Percentiles rank a stretch among this genome's conserved stretches.
These are phyloP conservation scores for Philereme transversata DNA, from an alignment of 2,888 invertebrate genomes.

Conservation along the genomic window DNA sequence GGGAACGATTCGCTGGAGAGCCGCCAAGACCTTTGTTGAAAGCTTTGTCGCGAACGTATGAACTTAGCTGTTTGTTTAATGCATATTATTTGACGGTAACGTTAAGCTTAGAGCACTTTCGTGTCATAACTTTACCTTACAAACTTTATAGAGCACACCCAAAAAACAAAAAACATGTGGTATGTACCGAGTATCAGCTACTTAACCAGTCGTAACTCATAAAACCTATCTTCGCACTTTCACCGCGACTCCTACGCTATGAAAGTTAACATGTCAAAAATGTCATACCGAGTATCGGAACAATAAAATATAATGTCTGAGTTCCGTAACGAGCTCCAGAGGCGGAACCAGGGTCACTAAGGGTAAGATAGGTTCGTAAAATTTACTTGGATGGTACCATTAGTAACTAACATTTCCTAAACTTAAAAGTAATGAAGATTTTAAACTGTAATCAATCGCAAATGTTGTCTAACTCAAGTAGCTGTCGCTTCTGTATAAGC, in stretches of 20 bases:
- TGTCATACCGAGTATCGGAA: constrained; percentile 39
- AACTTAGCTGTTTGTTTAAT: constrained; percentile 43
- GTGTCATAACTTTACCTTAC: not conserved
- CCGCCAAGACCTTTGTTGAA: constrained; percentile 71
- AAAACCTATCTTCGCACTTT: constrained; percentile 33
- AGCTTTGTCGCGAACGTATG: constrained; percentile 57
- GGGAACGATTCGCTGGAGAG: constrained; percentile 59
- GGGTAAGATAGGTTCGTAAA: too few relatives aligned
- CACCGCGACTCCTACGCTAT: constrained; percentile 20
- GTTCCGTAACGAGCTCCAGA: constrained; percentile 43
- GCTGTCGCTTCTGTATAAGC: too few relatives aligned
- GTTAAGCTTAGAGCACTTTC: constrained; percentile 6
- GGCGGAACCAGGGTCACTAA: constrained; percentile 6
- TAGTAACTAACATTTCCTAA: too few relatives aligned
- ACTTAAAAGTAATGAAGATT: too few relatives aligned
- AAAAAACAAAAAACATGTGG: not conserved
- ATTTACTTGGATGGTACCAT: too few relatives aligned
- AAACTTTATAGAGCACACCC: not conserved
- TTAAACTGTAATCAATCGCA: too few relatives aligned
- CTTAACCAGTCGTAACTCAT: constrained; percentile 11
- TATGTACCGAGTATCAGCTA: not conserved
- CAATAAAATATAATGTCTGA: constrained; percentile 49
- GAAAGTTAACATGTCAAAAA: constrained; percentile 50
- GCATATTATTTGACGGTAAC: constrained; percentile 39
- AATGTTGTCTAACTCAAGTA: too few relatives aligned